Evolutionary conservation across 2,797 vertebrate genomes (phyloP), one percentile per base, ranked within the genome.

Genomic region (Trachops cirrhosus): DNA sequence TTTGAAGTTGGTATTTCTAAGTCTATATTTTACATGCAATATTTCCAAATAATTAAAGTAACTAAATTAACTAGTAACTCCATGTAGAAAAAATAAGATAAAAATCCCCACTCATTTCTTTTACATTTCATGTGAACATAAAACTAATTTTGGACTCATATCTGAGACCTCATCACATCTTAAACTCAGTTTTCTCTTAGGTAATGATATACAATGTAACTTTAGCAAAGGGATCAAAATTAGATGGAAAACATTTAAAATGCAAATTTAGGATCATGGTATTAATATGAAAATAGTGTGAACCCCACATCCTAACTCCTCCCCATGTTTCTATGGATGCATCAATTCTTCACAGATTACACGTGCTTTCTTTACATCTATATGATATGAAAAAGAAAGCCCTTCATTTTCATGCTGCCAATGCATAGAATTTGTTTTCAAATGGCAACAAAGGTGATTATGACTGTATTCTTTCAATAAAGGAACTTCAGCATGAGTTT

Each of bases 1-100:
- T 96, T 95, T 97, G 95, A 97, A 91, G 93, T 96, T 44, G 48
- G 74, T 59, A 19, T 34, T 70, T 37, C 92, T 89, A 37, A 54
- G 54, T 74, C 75, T 95, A 26, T 74, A 86, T 94, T 96, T 96
- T 86, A 91, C 59, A 91, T 50, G 80, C 59, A 74, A 15, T 67
- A 50, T 95, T 95, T 96, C 73, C 93, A 90, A 97, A 95, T 96
- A 97, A 96, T 95, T 92, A 89, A 34, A 94, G 92, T 70, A 86
- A 95, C 87, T 48, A 92, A 97, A 96, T 91, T 94, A 97, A 95
- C 94, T 85, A 93, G 85, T 41, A 91, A 91, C 41, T 91, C 86
- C 84, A 87, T 50, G 50, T 52, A 91, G 83, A 44, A 50, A 82
- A 96, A 97, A 94, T 77, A 91, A 94, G 96, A 97, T 97, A 91